These are phyloP conservation scores for Folsomia candida DNA, from an alignment of 2,888 invertebrate species.

Conservation along the genomic window DNA sequence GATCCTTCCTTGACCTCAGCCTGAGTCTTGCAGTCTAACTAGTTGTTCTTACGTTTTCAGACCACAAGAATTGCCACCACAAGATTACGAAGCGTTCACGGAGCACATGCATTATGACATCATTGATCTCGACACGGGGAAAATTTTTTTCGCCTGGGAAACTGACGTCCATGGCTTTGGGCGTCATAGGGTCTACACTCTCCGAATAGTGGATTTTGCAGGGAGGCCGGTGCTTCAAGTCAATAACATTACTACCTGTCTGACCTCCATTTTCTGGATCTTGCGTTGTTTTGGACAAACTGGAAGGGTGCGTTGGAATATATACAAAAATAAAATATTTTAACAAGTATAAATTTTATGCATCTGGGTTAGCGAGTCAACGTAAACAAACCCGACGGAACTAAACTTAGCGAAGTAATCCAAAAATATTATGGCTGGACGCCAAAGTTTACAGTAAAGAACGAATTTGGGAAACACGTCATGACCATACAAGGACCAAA, in stretches of 20 bases:
- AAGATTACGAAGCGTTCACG: background rate
- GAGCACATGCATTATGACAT: slow-evolving; percentile 26
- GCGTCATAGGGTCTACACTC: background rate
- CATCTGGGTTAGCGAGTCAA: slow-evolving; percentile 7
- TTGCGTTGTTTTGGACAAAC: slow-evolving; percentile 17
- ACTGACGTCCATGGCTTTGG: slow-evolving; percentile 12
- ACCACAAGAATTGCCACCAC: no score
- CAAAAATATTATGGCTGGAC: slow-evolving; percentile 22
- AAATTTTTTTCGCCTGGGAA: slow-evolving; percentile 25
- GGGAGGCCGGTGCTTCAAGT: slow-evolving; percentile 17
- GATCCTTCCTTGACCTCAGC: no score
- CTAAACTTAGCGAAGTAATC: background rate
- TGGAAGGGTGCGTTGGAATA: slow-evolving; percentile 18
- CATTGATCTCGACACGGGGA: slow-evolving; percentile 7
- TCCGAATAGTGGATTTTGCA: slow-evolving; percentile 18
- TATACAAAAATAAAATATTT: background rate
- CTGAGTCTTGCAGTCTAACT: no score
- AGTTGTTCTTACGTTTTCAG: no score
- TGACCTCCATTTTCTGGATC: background rate
- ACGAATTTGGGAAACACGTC: slow-evolving; percentile 3
- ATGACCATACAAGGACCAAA: slow-evolving; percentile 7
- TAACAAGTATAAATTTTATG: no score
- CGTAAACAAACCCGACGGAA: slow-evolving; percentile 8
- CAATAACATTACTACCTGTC: background rate
- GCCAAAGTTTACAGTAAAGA: slow-evolving; percentile 10